Conservation (phyloP, 2,797 vertebrate species). For the Myotis planiceps region DNA sequence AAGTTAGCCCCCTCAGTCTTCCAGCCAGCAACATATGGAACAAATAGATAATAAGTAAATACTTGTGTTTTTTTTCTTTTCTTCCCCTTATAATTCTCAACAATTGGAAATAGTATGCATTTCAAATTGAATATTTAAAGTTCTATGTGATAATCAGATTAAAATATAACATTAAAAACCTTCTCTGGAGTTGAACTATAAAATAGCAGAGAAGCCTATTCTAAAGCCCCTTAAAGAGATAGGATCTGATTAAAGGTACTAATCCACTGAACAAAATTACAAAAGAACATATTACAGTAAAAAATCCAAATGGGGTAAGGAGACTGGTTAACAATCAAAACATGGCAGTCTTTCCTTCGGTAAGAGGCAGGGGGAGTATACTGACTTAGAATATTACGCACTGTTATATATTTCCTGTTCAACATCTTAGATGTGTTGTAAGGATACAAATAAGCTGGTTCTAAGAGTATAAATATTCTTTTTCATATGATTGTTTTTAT, state of each 20-base stretch:
- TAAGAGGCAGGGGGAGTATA: not conserved
- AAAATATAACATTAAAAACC: not conserved
- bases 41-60: not conserved
- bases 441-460: not conserved
- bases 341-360: not conserved
- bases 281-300: not conserved
- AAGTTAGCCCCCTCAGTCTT: not conserved
- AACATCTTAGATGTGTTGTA: not conserved
- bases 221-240: not conserved
- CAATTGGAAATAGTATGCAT: not conserved
- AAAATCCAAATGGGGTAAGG: not conserved
- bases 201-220: not conserved
- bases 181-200: not conserved
- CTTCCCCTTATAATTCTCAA: not conserved
- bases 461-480: not conserved
- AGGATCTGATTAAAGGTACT: not conserved
- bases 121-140: conserved; percentile 13
- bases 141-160: not conserved
- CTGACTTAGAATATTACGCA: not conserved
- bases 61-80: not conserved
- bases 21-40: not conserved
- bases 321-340: not conserved
- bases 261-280: not conserved
- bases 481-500: not conserved
- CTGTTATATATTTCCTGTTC: not conserved